Base-by-base conservation (phyloP, 1,140 invertebrate species). In the Bombus balteatus region DNA sequence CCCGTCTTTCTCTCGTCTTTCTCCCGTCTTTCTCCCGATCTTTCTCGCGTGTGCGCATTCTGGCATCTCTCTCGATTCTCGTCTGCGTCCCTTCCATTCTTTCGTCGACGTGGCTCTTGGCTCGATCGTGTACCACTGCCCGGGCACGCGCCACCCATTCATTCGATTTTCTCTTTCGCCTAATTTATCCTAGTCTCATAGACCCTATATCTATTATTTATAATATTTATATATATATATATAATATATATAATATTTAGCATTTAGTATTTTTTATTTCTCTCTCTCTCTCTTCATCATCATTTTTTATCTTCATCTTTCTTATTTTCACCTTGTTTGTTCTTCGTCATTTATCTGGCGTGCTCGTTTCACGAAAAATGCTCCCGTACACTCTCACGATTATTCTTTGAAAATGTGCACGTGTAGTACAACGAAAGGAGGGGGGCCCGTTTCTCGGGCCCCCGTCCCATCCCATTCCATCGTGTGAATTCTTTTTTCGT, bases 161-260 rank as follows among this genome's bases (percentile, higher is more conserved):
- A 43, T 72, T 88, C 90, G 81, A 90, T 34, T 92, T 90, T 92
- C 86, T 88, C 91, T 93, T 94, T 93, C 93, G 87, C 91, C 93
- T 95, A 94, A 92, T 93, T 85, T 95, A 95, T 88, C 90, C 94
- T 95, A 95, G 93, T 94, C 93, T 95, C 94, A 95, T 95, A 95
- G 93, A 95, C 93, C 94, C 93, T 94, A 95, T 94, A 94, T 94
- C 95, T 93, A 94, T 94, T 94, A 95, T 95, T 94, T 94, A 94
- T 94, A 94, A 94, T 94, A 95, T 94, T 92, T 93, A 92, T 93
- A 92, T 93, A 92, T 93, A 92, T 53, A 53, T 93, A 94, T 93
- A 93, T 92, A 91, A 94, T 94, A 94, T 94, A 94, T 94, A 94
- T 94, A 94, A 94, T 94, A 94, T 95, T 94, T 94, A 94, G 91